A percentile compares a stretch with the other conserved stretches of the same genome.
Conservation (phyloP, 2,797 vertebrate species). For the Varecia variegata region DNA sequence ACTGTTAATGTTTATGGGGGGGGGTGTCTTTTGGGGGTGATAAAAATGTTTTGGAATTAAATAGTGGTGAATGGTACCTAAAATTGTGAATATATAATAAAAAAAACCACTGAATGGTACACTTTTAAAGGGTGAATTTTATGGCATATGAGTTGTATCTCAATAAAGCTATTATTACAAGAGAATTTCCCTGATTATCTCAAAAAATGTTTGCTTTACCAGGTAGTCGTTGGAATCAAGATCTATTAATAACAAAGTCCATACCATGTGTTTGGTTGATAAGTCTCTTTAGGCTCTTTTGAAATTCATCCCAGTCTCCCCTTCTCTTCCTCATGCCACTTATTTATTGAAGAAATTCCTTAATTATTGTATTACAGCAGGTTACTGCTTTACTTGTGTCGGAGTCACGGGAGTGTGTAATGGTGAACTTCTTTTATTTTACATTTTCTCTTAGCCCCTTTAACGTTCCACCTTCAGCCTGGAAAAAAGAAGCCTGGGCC, state of each 20-base stretch:
- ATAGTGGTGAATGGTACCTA: neutral
- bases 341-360: neutral
- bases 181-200: conserved; percentile 13
- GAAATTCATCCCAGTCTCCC: neutral
- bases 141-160: neutral
- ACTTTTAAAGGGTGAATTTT: neutral
- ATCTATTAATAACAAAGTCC: neutral
- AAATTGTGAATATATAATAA: neutral
- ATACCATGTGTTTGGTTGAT: neutral
- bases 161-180: conserved; percentile 13
- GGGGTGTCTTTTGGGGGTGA: neutral
- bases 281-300: neutral
- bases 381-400: neutral
- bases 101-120: neutral
- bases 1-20: neutral
- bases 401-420: neutral
- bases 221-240: neutral
- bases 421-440: conserved; percentile 34
- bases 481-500: neutral
- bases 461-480: neutral
- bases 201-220: neutral
- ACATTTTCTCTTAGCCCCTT: conserved; percentile 25
- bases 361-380: neutral
- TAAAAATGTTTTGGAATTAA: conserved; percentile 23
- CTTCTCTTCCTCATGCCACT: neutral